A percentile compares a stretch with the other conserved stretches of the same genome.
Conservation (phyloP, 2,888 invertebrate genomes). For the Scaptomyza tumidula region DNA sequence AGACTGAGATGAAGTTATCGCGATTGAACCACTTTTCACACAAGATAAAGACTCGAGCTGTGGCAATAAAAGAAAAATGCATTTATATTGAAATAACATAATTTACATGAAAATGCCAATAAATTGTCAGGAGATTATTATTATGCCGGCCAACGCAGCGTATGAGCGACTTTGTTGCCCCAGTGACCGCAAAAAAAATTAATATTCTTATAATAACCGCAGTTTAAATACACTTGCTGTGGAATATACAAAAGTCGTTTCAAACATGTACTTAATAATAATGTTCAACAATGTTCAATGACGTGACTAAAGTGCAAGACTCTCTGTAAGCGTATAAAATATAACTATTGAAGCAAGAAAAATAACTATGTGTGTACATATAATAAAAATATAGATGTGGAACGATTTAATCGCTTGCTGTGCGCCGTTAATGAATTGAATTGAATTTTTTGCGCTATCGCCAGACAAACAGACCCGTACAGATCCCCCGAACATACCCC, state of each 20-base stretch:
- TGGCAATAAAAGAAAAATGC: conserved; percentile 75
- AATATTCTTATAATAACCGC: neutral
- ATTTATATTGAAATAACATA: conserved; percentile 72
- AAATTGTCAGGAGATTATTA: conserved; percentile 68
- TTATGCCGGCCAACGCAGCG: conserved; percentile 34
- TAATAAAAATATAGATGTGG: conserved; percentile 59
- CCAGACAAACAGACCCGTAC: conserved; percentile 50
- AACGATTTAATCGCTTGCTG: conserved; percentile 69
- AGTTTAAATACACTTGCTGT: conserved; percentile 4
- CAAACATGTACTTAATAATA: neutral
- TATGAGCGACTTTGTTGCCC: conserved; percentile 52
- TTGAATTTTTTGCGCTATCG: conserved; percentile 60
- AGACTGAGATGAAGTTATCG: conserved; percentile 69
- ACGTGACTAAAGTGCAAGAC: neutral
- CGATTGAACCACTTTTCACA: conserved; percentile 78
- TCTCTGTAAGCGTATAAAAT: conserved; percentile 4
- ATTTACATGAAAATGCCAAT: conserved; percentile 76
- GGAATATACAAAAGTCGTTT: neutral
- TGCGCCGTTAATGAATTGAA: conserved; percentile 76
- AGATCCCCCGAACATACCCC: conserved; percentile 16
- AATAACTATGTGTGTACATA: conserved; percentile 25
- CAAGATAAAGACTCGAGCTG: conserved; percentile 66
- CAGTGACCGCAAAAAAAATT: conserved; percentile 52
- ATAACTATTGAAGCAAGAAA: conserved; percentile 1
- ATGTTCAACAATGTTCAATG: neutral